Evolutionary conservation across 1,140 invertebrate species (phyloP).

Genomic region (Laodelphax striatellus): DNA sequence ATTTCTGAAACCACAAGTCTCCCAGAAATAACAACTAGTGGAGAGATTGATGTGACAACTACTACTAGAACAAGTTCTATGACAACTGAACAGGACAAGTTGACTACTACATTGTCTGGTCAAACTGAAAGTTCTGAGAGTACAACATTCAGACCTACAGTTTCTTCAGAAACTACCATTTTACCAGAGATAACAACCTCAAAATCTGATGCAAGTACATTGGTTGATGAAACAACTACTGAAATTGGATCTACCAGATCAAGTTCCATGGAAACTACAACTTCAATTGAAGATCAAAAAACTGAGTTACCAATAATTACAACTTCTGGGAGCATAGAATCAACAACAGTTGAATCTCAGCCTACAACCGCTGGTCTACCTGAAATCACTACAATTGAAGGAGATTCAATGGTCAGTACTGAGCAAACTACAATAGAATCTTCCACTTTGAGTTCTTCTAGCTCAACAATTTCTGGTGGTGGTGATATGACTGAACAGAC

Average conservation of each 20-base stretch:
- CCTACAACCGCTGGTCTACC: not conserved
- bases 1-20: constrained; percentile 29
- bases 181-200: constrained; percentile 13
- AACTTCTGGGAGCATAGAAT: not conserved
- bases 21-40: constrained; percentile 15
- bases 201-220: constrained; percentile 13
- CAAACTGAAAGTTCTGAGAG: not conserved
- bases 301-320: not conserved
- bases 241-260: not conserved
- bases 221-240: not conserved
- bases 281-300: not conserved
- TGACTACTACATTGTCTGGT: not conserved
- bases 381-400: not conserved
- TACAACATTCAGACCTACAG: constrained; percentile 20
- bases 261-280: constrained; percentile 8
- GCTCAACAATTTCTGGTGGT: not conserved
- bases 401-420: not conserved
- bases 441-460: not conserved
- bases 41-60: not conserved
- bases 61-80: not conserved
- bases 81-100: not conserved
- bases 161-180: constrained; percentile 16
- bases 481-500: not conserved
- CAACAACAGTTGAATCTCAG: not conserved
- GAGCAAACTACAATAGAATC: not conserved